Base-by-base conservation (phyloP, 2,113 vertebrate species). In the Antigone vipio region DNA sequence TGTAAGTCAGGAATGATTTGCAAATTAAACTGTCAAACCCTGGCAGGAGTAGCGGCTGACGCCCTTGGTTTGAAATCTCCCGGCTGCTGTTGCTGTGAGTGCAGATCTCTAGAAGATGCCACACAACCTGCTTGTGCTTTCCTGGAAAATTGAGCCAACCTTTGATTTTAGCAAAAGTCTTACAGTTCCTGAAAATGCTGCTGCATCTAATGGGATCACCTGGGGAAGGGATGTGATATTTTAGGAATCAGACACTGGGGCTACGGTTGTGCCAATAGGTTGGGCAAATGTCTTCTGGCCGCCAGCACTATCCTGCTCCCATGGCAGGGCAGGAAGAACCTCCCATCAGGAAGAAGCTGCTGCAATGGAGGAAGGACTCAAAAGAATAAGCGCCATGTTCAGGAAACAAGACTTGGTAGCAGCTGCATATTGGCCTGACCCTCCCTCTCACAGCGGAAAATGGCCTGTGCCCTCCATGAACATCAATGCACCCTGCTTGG, bases 11-110 rank as follows among this genome's bases (percentile, higher is more conserved):
- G 94, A 97, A 88, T 91, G 77, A 96, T 96, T 97, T 95, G 91
- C 86, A 96, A 96, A 97, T 97, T 97, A 97, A 97, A 92, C 92
- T 93, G 92, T 97, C 92, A 95, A 64, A 68, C 11, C 23, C 76
- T 96, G 96, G 92, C 93, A 92, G 66, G 34, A 85, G 40, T 32
- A 73, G 58, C 0, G 0, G 26, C 90, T 95, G 71, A 94, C 2
- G 0, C 74, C 78, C 80, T 91, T 67, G 62, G 69, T 79, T 94
- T 94, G 88, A 93, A 94, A 91, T 89, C 77, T 89, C 63, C 86
- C 3, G 0, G 69, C 91, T 95, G 96, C 73, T 87, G 58, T 75
- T 85, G 76, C 76, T 81, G 32, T 22, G 35, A 92, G 56, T 7
- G 10, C n/a, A 50, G 52, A 79, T 20, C 68, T 84, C 79, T 45